phyloP scores from a whole-genome alignment of 2,797 vertebrate species.

The Gouania willdenowi region DNA sequence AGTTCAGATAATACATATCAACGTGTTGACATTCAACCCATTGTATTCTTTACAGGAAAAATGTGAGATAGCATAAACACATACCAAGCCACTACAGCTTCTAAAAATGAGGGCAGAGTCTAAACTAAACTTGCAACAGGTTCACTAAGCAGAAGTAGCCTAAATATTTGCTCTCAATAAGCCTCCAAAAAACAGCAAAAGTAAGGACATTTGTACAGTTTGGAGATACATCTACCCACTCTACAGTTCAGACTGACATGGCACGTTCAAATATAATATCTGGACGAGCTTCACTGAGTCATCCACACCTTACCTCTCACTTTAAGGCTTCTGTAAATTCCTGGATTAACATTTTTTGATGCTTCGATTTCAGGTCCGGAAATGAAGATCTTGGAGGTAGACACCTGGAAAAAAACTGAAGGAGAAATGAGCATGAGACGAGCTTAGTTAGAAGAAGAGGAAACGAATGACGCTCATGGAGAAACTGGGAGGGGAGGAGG shows the following conservation, averaged over 20 bases:
- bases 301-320: conserved; percentile 53
- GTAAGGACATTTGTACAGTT: no score
- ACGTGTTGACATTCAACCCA: no score
- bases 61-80: conserved; percentile 71
- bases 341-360: conserved; percentile 29
- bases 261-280: no score
- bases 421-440: conserved; percentile 31
- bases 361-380: conserved; percentile 9
- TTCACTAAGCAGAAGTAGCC: no score
- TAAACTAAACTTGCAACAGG: conserved; percentile 42
- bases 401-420: conserved; percentile 42
- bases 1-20: no score
- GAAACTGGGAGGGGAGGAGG: conserved; percentile 11
- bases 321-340: conserved; percentile 16
- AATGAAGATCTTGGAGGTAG: conserved; percentile 13
- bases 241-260: no score
- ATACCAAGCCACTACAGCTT: conserved; percentile 26
- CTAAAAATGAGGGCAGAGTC: conserved; percentile 21
- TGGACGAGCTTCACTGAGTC: conserved; percentile 38
- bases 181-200: no score
- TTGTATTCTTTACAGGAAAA: no score
- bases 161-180: no score
- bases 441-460: conserved; percentile 35
- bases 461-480: conserved; percentile 50
- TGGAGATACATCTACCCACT: no score